These are phyloP conservation scores for Flexamia atlantica DNA, from an alignment of 2,888 invertebrate species.

Conservation along the genomic window DNA sequence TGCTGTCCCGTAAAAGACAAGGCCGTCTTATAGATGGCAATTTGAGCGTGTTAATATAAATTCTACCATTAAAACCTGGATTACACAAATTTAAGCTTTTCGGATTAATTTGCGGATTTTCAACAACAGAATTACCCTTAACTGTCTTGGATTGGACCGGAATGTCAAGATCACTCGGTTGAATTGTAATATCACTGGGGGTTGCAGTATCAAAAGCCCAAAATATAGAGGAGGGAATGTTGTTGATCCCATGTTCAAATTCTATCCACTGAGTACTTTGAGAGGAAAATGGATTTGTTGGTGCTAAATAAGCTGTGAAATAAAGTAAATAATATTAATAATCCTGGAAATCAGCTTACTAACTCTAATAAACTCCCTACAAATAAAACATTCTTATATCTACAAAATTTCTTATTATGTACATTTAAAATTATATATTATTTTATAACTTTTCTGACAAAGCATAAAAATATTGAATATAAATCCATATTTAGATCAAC, in stretches of 20 bases:
- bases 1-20: constrained; percentile 44
- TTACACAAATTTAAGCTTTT: constrained; percentile 26
- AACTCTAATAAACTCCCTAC: too few species aligned
- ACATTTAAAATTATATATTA: too few species aligned
- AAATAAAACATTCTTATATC: too few species aligned
- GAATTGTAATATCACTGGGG: constrained; percentile 51
- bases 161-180: constrained; percentile 63
- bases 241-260: constrained; percentile 49
- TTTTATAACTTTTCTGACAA: too few species aligned
- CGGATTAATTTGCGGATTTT: constrained; percentile 13
- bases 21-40: constrained; percentile 17
- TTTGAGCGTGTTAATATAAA: constrained; percentile 56
- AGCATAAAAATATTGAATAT: too few species aligned
- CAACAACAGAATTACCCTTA: constrained; percentile 53
- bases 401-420: too few species aligned
- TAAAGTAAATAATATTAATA: background rate
- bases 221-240: constrained; percentile 64
- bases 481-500: too few species aligned
- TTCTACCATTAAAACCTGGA: background rate
- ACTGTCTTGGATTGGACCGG: constrained; percentile 53
- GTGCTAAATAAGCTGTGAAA: constrained; percentile 49
- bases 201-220: constrained; percentile 63
- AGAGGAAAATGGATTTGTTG: constrained; percentile 47
- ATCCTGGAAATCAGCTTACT: too few species aligned
- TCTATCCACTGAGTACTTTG: constrained; percentile 43